Evolutionary conservation across 2,888 invertebrate species (phyloP), one percentile per base, ranked within the genome.

Genomic region (Cheilosia grossa): DNA sequence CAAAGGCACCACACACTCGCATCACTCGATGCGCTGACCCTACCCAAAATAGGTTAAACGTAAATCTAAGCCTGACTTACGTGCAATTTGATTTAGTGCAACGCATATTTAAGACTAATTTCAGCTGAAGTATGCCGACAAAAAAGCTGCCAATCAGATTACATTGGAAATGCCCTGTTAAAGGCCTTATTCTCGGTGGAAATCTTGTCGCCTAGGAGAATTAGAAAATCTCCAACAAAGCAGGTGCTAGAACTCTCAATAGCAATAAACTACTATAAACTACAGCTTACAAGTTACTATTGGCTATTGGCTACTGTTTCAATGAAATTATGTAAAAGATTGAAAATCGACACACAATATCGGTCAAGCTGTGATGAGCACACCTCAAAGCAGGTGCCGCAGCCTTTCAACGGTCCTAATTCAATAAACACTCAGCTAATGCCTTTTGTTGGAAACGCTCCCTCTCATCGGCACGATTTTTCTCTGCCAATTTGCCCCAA

Each of bases 281-380:
- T 56, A 69, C 69, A 42, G 81, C 47, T 81, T 81, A 75, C 54
- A 51, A 21, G 21, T 44, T 15, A 40, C 21, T 56, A 44, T 19
- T 30, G 27, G 51, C 58, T 56, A 44, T 19, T 30, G 49, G 67
- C 64, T 70, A 49, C 80, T 67, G 49, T 61, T 56, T 49, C 33
- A 24, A 64, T 53, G 19, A 58, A 56, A 69, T 54, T 63, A 44
- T 33, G 44, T 44, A 63, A 63, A 73, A 10, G n/a, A 7, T 40
- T n/a, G 30, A 54, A 40, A 24, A 19, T 44, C 27, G 17, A 47
- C 47, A 5, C 3, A 61, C 37, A 44, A 69, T 24, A 63, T 58
- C 75, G 81, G 75, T 56, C 61, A 51, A 82, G 75, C 64, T 53
- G 10, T 15, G 73, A 61, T 73, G 73, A 73, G 73, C 61, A 54